phyloP scores from a whole-genome alignment of 2,113 vertebrate genomes.

The Indicator maculatus region DNA sequence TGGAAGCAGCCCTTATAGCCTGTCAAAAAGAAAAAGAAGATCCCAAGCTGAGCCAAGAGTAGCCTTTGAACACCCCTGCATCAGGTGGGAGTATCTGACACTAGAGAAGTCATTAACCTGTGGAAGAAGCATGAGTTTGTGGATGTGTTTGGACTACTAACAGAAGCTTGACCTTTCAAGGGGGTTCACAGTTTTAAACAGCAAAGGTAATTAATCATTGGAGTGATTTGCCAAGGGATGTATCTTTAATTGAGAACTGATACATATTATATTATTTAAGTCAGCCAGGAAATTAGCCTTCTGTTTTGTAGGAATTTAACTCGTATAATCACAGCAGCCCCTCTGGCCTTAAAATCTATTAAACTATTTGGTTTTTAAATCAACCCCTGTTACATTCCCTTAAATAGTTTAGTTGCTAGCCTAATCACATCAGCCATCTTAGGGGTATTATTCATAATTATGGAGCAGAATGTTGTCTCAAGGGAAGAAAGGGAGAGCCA shows the following conservation, averaged over 20 bases:
- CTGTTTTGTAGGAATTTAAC: slow-evolving; percentile 3
- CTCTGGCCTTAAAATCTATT: not conserved
- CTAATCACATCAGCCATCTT: not conserved
- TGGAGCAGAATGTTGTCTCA: slow-evolving; percentile 7
- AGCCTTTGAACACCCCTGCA: not conserved
- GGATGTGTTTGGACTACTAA: not conserved
- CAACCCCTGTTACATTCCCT: not conserved
- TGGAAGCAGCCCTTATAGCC: not conserved
- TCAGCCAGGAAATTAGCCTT: not conserved
- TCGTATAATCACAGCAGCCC: not conserved
- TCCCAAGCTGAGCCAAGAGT: not conserved
- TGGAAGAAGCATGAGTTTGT: not conserved
- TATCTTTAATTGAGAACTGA: slow-evolving; percentile 3
- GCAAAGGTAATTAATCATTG: slow-evolving; percentile 15
- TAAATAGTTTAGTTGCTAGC: not conserved
- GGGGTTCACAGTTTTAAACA: not conserved
- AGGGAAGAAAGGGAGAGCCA: not conserved
- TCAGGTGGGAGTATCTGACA: not conserved
- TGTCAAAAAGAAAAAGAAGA: not conserved
- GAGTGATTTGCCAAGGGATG: not conserved
- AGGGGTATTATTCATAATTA: slow-evolving; percentile 26
- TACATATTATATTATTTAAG: not conserved
- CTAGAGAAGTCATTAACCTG: not conserved
- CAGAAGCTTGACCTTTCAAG: not conserved
- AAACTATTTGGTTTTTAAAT: not conserved